Evolutionary conservation across 2,888 invertebrate species (phyloP), one percentile per base, ranked within the genome.

Genomic region (Leucozona laternaria): DNA sequence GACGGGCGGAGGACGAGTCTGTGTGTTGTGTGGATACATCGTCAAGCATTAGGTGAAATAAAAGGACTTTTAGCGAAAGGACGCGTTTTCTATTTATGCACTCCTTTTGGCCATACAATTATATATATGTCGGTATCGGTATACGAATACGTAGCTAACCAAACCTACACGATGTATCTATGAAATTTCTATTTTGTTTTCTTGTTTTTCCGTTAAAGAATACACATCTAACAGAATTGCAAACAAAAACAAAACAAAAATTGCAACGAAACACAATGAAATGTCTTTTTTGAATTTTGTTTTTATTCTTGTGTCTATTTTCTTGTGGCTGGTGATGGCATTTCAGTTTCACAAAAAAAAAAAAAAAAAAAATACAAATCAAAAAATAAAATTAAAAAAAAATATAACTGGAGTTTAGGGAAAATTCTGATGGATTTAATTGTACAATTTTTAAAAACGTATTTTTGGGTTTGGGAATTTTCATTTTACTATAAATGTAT

Each of bases 51-150:
- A 75, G 78, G 71, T 58, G 70, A 70, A 78, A 78, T 73, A 86
- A 86, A 86, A 81, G 50, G 45, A 70, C 48, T 70, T 79, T 62
- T 50, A 68, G 77, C 62, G 70, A 78, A 77, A 81, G 81, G 86
- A 82, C 86, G 78, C 85, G 86, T 58, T 86, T 73, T 79, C 64
- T 40, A 75, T 75, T 79, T 70, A 79, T 79, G 86, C 82, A 78
- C 58, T 82, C 66, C 75, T 79, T 86, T 66, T 48, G 66, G 66
- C 20, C 37, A 60, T 60, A 60, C 22, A 60, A 60, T 22, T 22
- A 37, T 31, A 20, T 34, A 4, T 58, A 58, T 37, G 37, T 7
- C 2, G 11, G 6, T 28, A n/a, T n/a, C n/a, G 6, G 28, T 28
- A 28, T 4, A 28, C 4, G 6, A 0, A 17, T 20, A 37, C 13